These are phyloP conservation scores for Hyppa rectilinea DNA, from an alignment of 2,888 invertebrate species.

Conservation along the genomic window DNA sequence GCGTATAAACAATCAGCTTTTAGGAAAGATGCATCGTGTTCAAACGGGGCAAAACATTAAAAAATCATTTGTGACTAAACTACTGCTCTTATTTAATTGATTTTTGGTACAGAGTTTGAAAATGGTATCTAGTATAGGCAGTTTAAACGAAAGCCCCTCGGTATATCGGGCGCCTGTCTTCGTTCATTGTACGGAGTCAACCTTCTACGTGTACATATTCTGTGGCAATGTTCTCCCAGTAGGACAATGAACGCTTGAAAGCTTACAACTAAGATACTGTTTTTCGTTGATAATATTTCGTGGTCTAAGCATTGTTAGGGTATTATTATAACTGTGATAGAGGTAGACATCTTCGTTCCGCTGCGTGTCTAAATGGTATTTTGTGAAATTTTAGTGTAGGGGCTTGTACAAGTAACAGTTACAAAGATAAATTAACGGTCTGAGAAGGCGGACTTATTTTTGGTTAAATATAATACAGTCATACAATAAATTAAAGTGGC, in stretches of 20 bases:
- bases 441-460: background rate
- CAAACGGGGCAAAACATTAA: too few species aligned
- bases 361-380: slow-evolving; percentile 30
- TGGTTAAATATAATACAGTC: background rate
- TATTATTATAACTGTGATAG: slow-evolving; percentile 40
- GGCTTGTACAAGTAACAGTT: background rate
- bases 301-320: slow-evolving; percentile 32
- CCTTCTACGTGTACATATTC: slow-evolving; percentile 31
- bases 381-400: slow-evolving; percentile 14
- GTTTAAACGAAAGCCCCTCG: too few species aligned
- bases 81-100: too few species aligned
- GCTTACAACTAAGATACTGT: slow-evolving; percentile 54
- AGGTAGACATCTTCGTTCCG: slow-evolving; percentile 43
- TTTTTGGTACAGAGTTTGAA: too few species aligned
- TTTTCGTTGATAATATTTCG: slow-evolving; percentile 52
- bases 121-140: too few species aligned
- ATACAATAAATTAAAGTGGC: too few species aligned
- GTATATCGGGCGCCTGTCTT: too few species aligned
- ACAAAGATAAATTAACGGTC: slow-evolving; percentile 9
- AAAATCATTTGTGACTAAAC: too few species aligned
- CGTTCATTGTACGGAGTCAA: too few species aligned
- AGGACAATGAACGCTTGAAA: slow-evolving; percentile 54
- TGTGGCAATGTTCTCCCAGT: slow-evolving; percentile 34
- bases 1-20: too few species aligned
- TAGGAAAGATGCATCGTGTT: too few species aligned